Conservation (phyloP, 1,140 invertebrate genomes). For the Polyergus mexicanus region DNA sequence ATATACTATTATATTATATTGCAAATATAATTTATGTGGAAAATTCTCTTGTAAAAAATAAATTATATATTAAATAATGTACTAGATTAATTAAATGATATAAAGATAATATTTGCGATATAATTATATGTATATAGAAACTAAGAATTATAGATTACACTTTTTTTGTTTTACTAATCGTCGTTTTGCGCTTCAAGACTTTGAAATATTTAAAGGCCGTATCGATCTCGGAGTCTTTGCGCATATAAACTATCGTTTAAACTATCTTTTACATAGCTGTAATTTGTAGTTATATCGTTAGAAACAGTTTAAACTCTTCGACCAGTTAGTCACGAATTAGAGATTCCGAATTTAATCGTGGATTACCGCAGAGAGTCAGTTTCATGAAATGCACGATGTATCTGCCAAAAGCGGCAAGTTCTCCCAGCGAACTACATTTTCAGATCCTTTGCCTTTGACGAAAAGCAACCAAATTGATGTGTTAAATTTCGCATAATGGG, state of each 20-base stretch:
- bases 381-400: conserved; percentile 33
- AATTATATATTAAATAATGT: no score
- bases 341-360: conserved; percentile 66
- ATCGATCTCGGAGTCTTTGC: neutral
- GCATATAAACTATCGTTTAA: conserved; percentile 23
- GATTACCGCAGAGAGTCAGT: conserved; percentile 61
- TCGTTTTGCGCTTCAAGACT: neutral
- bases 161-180: neutral
- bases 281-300: conserved; percentile 49
- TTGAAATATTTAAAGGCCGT: neutral
- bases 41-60: neutral
- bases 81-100: no score
- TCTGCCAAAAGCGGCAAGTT: conserved; percentile 27
- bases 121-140: neutral
- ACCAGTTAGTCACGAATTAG: conserved; percentile 58
- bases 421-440: conserved; percentile 1
- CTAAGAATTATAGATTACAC: neutral
- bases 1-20: neutral
- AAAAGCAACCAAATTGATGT: conserved; percentile 43
- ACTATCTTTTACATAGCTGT: no score
- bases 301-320: conserved; percentile 53
- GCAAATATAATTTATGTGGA: neutral
- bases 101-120: neutral
- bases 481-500: conserved; percentile 37
- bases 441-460: conserved; percentile 44